Conservation (phyloP, 2,888 invertebrate genomes). For the Phortica okadai region DNA sequence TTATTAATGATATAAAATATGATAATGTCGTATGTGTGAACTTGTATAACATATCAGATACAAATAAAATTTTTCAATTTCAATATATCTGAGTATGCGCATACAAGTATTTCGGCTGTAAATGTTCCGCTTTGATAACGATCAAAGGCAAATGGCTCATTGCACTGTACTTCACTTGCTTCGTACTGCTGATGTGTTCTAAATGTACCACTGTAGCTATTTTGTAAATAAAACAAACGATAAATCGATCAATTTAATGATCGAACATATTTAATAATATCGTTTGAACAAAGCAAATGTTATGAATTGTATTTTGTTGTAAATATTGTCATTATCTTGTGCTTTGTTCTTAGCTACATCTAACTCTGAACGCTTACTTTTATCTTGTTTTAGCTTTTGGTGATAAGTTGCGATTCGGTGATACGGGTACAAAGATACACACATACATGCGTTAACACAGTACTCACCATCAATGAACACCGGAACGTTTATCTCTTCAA, state of each 20-base stretch:
- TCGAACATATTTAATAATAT: background rate
- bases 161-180: constrained; percentile 69
- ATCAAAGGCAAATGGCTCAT: constrained; percentile 69
- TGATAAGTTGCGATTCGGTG: background rate
- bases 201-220: constrained; percentile 10
- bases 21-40: no score
- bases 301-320: background rate
- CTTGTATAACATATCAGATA: no score
- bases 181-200: constrained; percentile 54
- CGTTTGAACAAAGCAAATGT: constrained; percentile 1
- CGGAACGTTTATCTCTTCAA: constrained; percentile 75
- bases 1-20: no score
- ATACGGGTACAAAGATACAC: constrained; percentile 59
- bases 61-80: no score
- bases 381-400: no score
- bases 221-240: background rate
- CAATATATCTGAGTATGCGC: constrained; percentile 31
- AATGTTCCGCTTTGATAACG: constrained; percentile 30
- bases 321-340: background rate
- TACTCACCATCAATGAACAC: constrained; percentile 76
- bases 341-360: background rate
- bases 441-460: constrained; percentile 67
- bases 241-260: no score
- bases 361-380: no score
- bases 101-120: constrained; percentile 41